Percentiles rank a stretch among this genome's conserved stretches.
These are phyloP conservation scores for Leptinotarsa lineolata DNA, from an alignment of 1,140 invertebrate genomes.

Conservation along the genomic window DNA sequence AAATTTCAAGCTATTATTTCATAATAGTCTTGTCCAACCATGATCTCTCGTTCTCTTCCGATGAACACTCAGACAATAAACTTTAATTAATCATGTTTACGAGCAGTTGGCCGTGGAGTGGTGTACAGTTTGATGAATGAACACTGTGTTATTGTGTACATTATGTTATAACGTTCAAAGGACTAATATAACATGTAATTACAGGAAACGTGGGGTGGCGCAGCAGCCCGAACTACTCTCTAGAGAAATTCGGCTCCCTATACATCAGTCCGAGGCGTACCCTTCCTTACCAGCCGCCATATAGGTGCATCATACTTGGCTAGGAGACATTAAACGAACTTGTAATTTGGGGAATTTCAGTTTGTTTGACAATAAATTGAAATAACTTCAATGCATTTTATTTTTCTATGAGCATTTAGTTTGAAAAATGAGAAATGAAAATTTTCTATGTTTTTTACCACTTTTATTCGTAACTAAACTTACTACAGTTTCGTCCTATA, in stretches of 20 bases:
- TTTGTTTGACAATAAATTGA: not conserved
- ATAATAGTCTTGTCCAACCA: too few relatives aligned
- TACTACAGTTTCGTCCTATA: too few relatives aligned
- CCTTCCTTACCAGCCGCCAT: conserved; percentile 28
- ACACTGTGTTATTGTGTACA: conserved; percentile 17
- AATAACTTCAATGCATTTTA: not conserved
- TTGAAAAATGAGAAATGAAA: too few relatives aligned
- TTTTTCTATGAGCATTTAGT: not conserved
- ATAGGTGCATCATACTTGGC: conserved; percentile 31
- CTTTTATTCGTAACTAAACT: too few relatives aligned
- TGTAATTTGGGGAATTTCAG: too few relatives aligned
- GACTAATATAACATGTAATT: conserved; percentile 25
- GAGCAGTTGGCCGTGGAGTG: not conserved
- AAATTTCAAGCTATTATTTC: too few relatives aligned
- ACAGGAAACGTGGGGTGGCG: conserved; percentile 33
- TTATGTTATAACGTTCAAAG: conserved; percentile 5
- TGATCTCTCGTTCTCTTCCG: not conserved
- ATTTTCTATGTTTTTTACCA: too few relatives aligned
- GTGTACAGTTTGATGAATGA: conserved; percentile 22
- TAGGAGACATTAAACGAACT: conserved; percentile 4
- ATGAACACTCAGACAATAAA: not conserved
- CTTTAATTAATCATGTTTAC: conserved; percentile 7
- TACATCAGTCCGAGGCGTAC: conserved; percentile 35
- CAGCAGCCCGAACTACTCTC: conserved; percentile 21
- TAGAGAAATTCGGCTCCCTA: conserved; percentile 39